Percentiles rank a stretch among this genome's conserved stretches.
Conservation (phyloP, 2,888 invertebrate genomes). For the Calameuta idolon region DNA sequence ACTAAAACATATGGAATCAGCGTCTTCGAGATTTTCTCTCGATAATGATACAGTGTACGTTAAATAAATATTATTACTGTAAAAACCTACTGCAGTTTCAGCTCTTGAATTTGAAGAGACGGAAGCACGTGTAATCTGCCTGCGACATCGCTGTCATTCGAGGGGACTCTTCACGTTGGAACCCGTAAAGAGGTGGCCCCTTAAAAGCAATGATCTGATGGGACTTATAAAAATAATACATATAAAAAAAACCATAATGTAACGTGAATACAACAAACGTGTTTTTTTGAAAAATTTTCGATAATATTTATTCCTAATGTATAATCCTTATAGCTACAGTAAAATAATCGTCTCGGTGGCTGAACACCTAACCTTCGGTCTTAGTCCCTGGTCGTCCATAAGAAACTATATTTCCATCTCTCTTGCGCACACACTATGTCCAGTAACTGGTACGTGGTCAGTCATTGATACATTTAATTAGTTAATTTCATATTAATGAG, state of each 20-base stretch:
- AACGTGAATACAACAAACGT: not conserved
- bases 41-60: not conserved
- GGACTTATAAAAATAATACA: no score
- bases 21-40: not conserved
- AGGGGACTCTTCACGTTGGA: not conserved
- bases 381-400: no score
- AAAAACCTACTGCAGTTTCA: not conserved
- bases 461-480: no score
- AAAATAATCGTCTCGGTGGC: no score
- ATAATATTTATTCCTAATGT: no score
- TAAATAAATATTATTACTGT: not conserved
- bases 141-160: not conserved
- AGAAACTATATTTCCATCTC: no score
- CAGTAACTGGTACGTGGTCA: no score
- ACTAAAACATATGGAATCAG: not conserved
- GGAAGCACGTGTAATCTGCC: not conserved
- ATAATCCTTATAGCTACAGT: no score
- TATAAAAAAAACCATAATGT: not conserved
- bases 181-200: not conserved
- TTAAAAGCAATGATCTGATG: not conserved
- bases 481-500: no score
- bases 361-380: no score
- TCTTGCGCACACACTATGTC: no score
- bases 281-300: not conserved
- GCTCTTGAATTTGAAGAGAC: not conserved